A percentile compares a stretch with the other conserved stretches of the same genome.
phyloP scores from a whole-genome alignment of 2,797 vertebrate species.

The Gymnothorax javanicus region DNA sequence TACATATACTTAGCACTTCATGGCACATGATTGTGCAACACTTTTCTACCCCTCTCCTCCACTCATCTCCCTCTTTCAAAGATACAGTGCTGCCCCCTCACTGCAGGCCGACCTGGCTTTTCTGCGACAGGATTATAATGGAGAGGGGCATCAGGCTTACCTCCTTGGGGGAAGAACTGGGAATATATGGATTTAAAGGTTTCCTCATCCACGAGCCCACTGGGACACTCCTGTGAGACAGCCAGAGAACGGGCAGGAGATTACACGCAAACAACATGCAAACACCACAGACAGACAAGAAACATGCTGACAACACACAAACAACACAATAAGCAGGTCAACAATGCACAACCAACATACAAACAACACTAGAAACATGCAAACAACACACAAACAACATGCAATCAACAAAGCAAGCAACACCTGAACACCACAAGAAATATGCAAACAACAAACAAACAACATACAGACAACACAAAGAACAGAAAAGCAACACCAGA shows the following conservation, averaged over 20 bases:
- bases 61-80: not conserved
- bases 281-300: not conserved
- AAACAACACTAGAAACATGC: no score
- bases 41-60: not conserved
- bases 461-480: no score
- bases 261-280: not conserved
- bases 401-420: no score
- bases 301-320: not conserved
- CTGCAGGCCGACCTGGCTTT: not conserved
- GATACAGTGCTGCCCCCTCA: not conserved
- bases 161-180: constrained; percentile 95
- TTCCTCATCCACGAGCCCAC: constrained; percentile 90
- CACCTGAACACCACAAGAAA: no score
- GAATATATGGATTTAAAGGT: constrained; percentile 93
- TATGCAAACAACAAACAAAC: no score
- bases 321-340: not conserved
- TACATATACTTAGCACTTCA: no score
- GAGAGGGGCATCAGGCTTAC: constrained; percentile 64
- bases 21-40: no score
- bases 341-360: no score
- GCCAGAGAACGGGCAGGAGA: not conserved
- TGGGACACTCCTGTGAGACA: constrained; percentile 85
- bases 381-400: no score
- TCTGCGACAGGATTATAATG: not conserved
- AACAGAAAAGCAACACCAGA: no score